Evolutionary conservation across 2,888 invertebrate species (phyloP).

Genomic region (Seladonia tumulorum): DNA sequence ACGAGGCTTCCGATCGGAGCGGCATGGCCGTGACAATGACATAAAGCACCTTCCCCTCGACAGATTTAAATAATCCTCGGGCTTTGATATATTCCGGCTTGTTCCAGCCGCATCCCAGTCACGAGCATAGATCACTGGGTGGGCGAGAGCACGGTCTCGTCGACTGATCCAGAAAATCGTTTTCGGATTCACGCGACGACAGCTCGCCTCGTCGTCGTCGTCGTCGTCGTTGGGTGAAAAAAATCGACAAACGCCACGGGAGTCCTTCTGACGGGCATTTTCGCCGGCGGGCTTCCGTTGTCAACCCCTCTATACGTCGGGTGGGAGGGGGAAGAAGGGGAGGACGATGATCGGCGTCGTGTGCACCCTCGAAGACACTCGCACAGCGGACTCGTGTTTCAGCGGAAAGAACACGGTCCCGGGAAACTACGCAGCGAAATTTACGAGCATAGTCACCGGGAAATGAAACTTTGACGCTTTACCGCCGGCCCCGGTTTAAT

Average conservation of each 20-base stretch:
- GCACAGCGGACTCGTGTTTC: background rate
- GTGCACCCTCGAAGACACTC: background rate
- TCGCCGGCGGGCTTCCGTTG: background rate
- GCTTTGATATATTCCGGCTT: conserved; percentile 12
- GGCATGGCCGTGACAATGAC: conserved; percentile 64
- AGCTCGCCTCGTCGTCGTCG: background rate
- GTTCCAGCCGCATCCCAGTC: background rate
- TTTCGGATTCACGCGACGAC: conserved; percentile 4
- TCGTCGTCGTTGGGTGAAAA: background rate
- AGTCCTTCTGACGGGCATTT: conserved; percentile 21
- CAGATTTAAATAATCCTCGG: conserved; percentile 27
- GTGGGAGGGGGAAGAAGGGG: background rate
- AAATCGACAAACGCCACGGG: background rate
- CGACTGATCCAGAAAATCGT: background rate
- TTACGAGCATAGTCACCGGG: conserved; percentile 24
- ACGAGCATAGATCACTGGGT: conserved; percentile 28
- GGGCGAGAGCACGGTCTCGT: background rate
- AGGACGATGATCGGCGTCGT: background rate
- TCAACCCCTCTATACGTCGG: background rate
- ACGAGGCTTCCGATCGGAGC: conserved; percentile 55
- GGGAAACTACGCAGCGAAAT: conserved; percentile 27
- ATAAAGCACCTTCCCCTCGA: conserved; percentile 36
- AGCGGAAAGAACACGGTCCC: conserved; percentile 6
- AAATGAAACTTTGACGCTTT: conserved; percentile 40
- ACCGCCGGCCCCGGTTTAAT: conserved; percentile 26